Percentiles rank a stretch among this genome's conserved stretches.
phyloP scores from a whole-genome alignment of 2,888 invertebrate genomes.

The Epinotia nisella region DNA sequence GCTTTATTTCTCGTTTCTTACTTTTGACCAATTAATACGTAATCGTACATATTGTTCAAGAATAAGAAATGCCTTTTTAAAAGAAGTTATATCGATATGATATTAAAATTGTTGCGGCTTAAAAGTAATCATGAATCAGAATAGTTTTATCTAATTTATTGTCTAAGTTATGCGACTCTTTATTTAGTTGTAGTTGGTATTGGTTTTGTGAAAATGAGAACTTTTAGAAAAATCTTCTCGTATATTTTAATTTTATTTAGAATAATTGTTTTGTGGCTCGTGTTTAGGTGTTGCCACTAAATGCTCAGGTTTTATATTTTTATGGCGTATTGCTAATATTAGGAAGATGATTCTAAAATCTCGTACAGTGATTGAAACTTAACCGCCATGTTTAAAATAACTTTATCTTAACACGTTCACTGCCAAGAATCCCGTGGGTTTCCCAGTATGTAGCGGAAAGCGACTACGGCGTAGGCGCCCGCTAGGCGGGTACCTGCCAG shows the following conservation, averaged over 20 bases:
- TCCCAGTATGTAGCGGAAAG: no score
- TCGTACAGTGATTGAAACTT: no score
- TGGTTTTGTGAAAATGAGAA: constrained; percentile 69
- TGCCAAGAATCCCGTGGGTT: no score
- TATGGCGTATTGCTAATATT: not conserved
- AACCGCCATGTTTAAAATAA: no score
- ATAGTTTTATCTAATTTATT: constrained; percentile 75
- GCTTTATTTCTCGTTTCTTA: constrained; percentile 46
- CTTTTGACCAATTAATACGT: constrained; percentile 35
- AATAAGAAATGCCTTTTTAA: constrained; percentile 57
- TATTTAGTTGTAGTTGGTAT: constrained; percentile 60
- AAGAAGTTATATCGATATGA: constrained; percentile 76
- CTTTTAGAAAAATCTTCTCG: constrained; percentile 59
- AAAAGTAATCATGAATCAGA: constrained; percentile 66
- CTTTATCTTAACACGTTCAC: no score
- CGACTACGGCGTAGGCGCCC: no score
- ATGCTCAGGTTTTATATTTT: not conserved
- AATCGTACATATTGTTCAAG: constrained; percentile 56
- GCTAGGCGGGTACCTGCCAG: no score
- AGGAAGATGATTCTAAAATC: not conserved
- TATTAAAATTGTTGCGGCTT: constrained; percentile 82
- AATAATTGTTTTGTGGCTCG: constrained; percentile 58
- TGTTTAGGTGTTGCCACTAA: constrained; percentile 55
- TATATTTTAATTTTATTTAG: constrained; percentile 60
- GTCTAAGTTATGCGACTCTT: constrained; percentile 69